Evolutionary conservation across 2,113 vertebrate species (phyloP).

Genomic region (Aphelocoma coerulescens): DNA sequence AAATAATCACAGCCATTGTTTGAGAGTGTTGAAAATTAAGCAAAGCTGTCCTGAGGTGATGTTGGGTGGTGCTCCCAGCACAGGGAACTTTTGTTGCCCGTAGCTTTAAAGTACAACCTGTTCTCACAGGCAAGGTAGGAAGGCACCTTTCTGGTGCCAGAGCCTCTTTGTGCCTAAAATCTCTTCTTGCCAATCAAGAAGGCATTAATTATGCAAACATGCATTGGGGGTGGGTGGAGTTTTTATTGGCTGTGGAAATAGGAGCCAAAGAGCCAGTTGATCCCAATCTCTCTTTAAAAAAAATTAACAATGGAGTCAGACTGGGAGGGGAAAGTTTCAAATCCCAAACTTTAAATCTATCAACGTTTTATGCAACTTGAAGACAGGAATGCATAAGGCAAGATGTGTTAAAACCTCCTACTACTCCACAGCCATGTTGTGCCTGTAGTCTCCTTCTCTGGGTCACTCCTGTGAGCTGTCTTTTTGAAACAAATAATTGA

Average conservation of each 20-base stretch:
- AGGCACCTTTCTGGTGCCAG: not conserved
- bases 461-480: not conserved
- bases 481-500: not conserved
- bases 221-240: not conserved
- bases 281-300: not conserved
- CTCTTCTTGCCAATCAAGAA: not conserved
- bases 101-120: not conserved
- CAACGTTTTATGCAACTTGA: not conserved
- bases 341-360: not conserved
- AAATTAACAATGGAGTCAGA: not conserved
- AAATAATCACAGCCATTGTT: not conserved
- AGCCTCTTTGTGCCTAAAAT: not conserved
- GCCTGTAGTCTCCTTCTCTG: not conserved
- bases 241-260: not conserved
- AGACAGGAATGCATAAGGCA: not conserved
- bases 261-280: not conserved
- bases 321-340: not conserved
- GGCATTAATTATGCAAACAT: not conserved
- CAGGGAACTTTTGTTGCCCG: not conserved
- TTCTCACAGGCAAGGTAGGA: not conserved
- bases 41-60: not conserved
- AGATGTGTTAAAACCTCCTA: not conserved
- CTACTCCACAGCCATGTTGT: rapidly evolving
- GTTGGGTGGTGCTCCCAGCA: not conserved
- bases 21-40: not conserved